Conservation (phyloP, 2,113 vertebrate genomes). For the Agelaius phoeniceus region DNA sequence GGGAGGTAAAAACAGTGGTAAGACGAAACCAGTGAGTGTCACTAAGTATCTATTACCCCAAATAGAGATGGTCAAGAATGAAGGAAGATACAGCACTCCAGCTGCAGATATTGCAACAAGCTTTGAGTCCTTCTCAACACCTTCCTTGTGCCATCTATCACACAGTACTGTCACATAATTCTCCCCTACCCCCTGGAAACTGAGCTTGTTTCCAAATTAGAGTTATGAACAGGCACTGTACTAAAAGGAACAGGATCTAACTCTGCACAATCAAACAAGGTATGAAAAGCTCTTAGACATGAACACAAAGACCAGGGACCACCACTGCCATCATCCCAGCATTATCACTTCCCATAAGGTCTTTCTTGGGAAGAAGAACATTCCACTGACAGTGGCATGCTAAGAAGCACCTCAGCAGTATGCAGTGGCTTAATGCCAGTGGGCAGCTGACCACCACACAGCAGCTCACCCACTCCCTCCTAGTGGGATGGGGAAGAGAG, state of each 20-base stretch:
- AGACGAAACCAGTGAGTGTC: neutral
- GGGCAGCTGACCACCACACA: neutral
- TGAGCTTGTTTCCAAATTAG: neutral
- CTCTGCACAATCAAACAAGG: neutral
- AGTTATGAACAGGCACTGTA: neutral
- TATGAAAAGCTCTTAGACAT: neutral
- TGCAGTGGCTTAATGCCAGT: neutral
- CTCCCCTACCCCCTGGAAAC: neutral
- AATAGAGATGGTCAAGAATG: neutral
- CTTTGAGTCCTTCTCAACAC: neutral
- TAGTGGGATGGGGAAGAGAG: neutral
- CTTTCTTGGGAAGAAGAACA: neutral
- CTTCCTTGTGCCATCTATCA: neutral
- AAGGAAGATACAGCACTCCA: neutral
- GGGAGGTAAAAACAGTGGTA: neutral
- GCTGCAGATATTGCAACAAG: neutral
- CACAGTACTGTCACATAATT: neutral
- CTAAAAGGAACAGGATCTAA: neutral
- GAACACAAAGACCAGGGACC: neutral
- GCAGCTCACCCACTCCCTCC: neutral
- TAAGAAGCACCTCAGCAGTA: neutral
- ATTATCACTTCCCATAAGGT: neutral
- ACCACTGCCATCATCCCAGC: neutral
- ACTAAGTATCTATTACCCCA: neutral
- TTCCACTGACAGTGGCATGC: neutral